phyloP scores from a whole-genome alignment of 2,888 invertebrate species.

The Lycaena phlaeas region DNA sequence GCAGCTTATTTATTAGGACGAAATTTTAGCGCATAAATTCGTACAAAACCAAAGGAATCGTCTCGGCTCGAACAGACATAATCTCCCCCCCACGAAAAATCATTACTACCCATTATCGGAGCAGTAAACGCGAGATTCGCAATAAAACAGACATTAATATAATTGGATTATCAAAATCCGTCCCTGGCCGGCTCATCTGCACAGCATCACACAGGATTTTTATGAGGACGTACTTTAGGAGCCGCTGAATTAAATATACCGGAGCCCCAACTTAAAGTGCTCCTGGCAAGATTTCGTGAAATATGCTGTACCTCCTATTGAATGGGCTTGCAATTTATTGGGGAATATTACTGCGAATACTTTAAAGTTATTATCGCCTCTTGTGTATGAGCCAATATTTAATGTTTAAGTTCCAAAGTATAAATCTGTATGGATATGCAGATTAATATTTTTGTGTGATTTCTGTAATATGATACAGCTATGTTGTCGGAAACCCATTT shows the following conservation, averaged over 20 bases:
- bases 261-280: slow-evolving; percentile 62
- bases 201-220: slow-evolving; percentile 68
- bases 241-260: slow-evolving; percentile 68
- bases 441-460: no score
- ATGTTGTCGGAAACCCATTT: no score
- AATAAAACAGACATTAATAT: slow-evolving; percentile 64
- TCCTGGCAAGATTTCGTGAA: slow-evolving; percentile 64
- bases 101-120: slow-evolving; percentile 57
- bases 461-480: no score
- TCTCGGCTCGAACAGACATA: no score
- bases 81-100: slow-evolving; percentile 35
- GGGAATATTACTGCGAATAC: background rate
- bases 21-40: no score
- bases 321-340: slow-evolving; percentile 5
- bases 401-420: no score
- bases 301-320: slow-evolving; percentile 33
- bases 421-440: no score
- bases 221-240: slow-evolving; percentile 66
- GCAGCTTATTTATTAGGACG: no score
- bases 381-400: no score
- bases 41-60: no score
- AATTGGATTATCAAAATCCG: slow-evolving; percentile 61
- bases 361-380: no score
- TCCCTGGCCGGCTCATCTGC: slow-evolving; percentile 65
- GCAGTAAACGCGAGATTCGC: slow-evolving; percentile 63